Base-by-base conservation (phyloP, 1,140 invertebrate genomes). In the Drosophila azteca region DNA sequence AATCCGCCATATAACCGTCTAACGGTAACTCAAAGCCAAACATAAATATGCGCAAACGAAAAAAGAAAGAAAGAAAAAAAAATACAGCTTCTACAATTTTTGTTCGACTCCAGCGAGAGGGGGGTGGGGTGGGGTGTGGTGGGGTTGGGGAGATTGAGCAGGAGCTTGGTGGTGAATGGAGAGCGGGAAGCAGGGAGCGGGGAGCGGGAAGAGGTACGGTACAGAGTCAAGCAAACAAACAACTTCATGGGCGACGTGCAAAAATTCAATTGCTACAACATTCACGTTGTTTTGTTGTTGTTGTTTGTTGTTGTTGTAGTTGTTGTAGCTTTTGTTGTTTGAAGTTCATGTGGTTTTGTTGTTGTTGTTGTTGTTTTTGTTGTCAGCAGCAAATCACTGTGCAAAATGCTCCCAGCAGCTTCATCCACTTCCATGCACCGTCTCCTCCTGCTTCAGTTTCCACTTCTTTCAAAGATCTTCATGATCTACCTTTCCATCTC, bases 201-300 rank as follows among this genome's bases (percentile, higher is more conserved):
- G 22, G 57, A 58, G 54, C 17, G 57, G 63, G 66, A 26, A 71
- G 73, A 60, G 65, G 55, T 62, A 39, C 68, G 80, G 71, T 83
- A 79, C 79, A 11, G 35, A 39, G 35, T 39, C 83, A 88, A 68
- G 83, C 83, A 88, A 88, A 89, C 83, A 88, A 88, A 88, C 83
- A 88, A 88, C 83, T 88, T 89, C 83, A 88, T 88, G 83, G 83
- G 83, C 83, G 84, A 88, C 83, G 83, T 88, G 83, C 84, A 88
- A 88, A 88, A 88, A 88, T 88, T 88, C 84, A 88, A 88, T 88
- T 88, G 83, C 84, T 89, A 89, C 83, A 88, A 88, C 70, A 49
- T 87, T 52, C 66, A 72, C 76, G 66, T 60, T 55, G 74, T 52
- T n/a, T 60, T 58, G 50, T 22, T 20, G 1, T n/a, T 55, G 39